Evolutionary conservation across 2,888 invertebrate genomes (phyloP).

Genomic region (Doris montereyensis): DNA sequence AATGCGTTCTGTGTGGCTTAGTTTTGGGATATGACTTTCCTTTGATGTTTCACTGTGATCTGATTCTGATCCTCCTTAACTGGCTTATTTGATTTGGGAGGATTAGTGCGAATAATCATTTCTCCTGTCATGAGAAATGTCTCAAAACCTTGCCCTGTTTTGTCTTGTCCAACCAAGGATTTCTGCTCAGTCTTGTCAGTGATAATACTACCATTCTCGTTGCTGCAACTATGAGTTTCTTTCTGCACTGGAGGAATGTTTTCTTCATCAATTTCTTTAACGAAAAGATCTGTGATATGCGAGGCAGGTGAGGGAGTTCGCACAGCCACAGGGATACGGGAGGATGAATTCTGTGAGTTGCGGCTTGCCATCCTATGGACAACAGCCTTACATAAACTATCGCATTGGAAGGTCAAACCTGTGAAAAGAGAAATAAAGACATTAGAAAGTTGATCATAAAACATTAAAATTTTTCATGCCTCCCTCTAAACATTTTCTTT

Average conservation of each 20-base stretch:
- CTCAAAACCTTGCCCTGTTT: slow-evolving; percentile 65
- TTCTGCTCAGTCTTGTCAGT: no score
- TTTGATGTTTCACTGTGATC: background rate
- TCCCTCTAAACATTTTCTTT: no score
- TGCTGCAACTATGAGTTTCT: slow-evolving; percentile 29
- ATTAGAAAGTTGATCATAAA: no score
- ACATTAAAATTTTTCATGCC: no score
- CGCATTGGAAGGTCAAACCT: no score
- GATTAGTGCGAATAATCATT: slow-evolving; percentile 91
- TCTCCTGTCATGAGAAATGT: slow-evolving; percentile 97
- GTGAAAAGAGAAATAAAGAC: no score
- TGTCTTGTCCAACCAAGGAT: no score
- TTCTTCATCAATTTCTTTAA: slow-evolving; percentile 33
- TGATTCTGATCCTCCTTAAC: slow-evolving; percentile 2
- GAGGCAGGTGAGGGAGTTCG: slow-evolving; percentile 38
- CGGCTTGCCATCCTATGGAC: slow-evolving; percentile 54
- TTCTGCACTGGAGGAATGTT: slow-evolving; percentile 25
- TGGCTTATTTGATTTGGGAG: slow-evolving; percentile 69
- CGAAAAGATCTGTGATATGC: slow-evolving; percentile 35
- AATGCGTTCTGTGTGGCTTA: slow-evolving; percentile 12
- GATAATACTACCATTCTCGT: slow-evolving; percentile 47
- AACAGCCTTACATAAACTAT: no score
- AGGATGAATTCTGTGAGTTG: slow-evolving; percentile 57
- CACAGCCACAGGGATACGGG: slow-evolving; percentile 60
- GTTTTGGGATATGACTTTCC: slow-evolving; percentile 37